Evolutionary conservation across 2,113 vertebrate genomes (phyloP), one percentile per base, ranked within the genome.

Genomic region (Phaetusa simplex): DNA sequence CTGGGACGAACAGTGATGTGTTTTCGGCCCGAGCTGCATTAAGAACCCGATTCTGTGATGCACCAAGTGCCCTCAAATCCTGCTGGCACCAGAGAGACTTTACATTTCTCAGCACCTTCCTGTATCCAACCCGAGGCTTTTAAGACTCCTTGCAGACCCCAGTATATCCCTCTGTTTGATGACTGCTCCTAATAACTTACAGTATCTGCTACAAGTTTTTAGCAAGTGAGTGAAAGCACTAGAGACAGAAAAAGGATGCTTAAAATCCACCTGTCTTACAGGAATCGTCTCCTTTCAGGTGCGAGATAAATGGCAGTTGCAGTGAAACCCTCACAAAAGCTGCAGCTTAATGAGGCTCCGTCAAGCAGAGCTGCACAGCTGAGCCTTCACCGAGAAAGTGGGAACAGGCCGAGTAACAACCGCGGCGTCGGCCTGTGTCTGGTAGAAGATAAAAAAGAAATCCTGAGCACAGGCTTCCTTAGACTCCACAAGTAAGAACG

Each of bases 281-380:
- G 84, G 49, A 30, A 94, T 18, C 1, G 0, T 21, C 62, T 26
- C 81, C 53, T 91, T 95, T 97, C 89, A 94, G 95, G 89, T 88
- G 78, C 6, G 62, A 95, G 95, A 95, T 96, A 96, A 95, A 93
- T 86, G 93, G 93, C 89, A 82, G 94, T 55, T 58, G 78, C 86
- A 90, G 58, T 12, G 40, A 95, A 96, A 93, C 70, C 70, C 58
- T 71, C 89, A 88, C 95, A 95, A 96, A 96, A 94, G 91, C 96
- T 95, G 89, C 74, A 91, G 84, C 81, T 82, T 97, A 97, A 94
- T 93, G 95, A 95, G 95, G 79, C 84, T 82, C 96, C 97, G 90
- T 82, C 93, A 93, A 86, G 73, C 91, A 95, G 94, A 94, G 93
- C 93, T 93, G 94, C 2, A 36, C 67, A 86, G 87, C 82, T 71